A percentile compares a stretch with the other conserved stretches of the same genome.
Evolutionary conservation across 53 echinoderm and acorn worm genomes (phyloP).

Genomic region (Paracentrotus lividus): DNA sequence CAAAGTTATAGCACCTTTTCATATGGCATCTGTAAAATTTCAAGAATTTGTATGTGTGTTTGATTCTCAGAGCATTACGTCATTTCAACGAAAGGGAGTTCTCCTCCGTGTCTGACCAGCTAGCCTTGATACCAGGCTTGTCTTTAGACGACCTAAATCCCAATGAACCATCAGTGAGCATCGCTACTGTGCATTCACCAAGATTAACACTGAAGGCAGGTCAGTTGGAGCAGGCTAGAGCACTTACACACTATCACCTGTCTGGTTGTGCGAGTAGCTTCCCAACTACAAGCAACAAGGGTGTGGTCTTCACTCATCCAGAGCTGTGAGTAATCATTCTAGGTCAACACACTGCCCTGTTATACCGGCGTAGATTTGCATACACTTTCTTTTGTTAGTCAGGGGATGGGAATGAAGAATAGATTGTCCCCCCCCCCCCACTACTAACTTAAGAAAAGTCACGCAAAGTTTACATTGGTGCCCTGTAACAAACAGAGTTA

Average conservation of each 20-base stretch:
- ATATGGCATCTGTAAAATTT: no score
- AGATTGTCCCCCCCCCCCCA: no score
- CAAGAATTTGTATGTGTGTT: neutral
- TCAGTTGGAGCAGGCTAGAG: conserved; percentile 84
- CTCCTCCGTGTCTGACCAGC: conserved; percentile 76
- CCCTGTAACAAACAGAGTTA: no score
- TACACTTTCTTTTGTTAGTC: no score
- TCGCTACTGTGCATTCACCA: conserved; percentile 70
- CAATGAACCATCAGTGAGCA: conserved; percentile 63
- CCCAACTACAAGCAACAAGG: conserved; percentile 71
- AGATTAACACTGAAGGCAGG: conserved; percentile 71
- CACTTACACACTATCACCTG: conserved; percentile 82
- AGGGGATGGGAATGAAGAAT: no score
- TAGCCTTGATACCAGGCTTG: conserved; percentile 92
- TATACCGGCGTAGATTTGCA: no score
- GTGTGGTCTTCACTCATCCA: conserved; percentile 75
- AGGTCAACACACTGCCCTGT: no score
- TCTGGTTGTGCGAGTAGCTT: conserved; percentile 78
- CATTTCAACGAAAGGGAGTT: conserved; percentile 86
- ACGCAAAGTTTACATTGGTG: no score
- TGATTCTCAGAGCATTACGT: conserved; percentile 78
- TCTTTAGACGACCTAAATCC: conserved; percentile 76
- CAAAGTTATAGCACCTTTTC: no score
- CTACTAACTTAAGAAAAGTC: no score
- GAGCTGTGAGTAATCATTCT: conserved; percentile 76